Evolutionary conservation across 2,113 vertebrate genomes (phyloP).

Genomic region (Xenopus borealis): DNA sequence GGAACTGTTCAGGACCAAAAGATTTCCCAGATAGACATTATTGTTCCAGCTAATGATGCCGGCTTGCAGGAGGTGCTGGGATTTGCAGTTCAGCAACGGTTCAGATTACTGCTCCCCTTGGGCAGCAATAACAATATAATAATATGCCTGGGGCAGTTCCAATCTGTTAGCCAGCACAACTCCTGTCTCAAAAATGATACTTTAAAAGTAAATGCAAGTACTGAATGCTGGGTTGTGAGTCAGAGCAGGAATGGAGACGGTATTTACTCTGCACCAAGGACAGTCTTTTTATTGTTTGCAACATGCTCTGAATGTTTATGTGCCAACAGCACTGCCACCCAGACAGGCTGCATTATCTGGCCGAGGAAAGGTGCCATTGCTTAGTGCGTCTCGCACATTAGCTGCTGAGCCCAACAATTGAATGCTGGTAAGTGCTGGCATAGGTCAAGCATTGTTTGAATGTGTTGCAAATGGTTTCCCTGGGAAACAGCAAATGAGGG

Average conservation of each 20-base stretch:
- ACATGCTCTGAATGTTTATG: constrained; percentile 22
- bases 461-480: constrained; percentile 64
- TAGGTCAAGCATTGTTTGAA: constrained; percentile 64
- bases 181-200: too few species aligned
- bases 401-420: constrained; percentile 47
- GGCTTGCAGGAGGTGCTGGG: too few species aligned
- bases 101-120: too few species aligned
- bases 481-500: constrained; percentile 62
- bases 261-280: constrained; percentile 1
- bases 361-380: constrained; percentile 3
- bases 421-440: constrained; percentile 50
- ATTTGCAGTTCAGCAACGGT: too few species aligned
- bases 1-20: too few species aligned
- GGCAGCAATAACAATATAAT: too few species aligned
- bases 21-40: too few species aligned
- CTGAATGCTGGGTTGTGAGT: background rate
- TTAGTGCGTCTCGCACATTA: constrained; percentile 41
- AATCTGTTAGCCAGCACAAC: too few species aligned
- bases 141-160: too few species aligned
- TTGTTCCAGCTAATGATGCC: too few species aligned
- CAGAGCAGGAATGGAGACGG: too few species aligned
- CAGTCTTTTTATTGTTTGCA: constrained; percentile 8
- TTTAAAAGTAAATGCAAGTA: background rate
- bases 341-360: constrained; percentile 8
- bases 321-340: constrained; percentile 26